Base-by-base conservation (phyloP, 2,797 vertebrate genomes). In the Cichlasoma orientale region DNA sequence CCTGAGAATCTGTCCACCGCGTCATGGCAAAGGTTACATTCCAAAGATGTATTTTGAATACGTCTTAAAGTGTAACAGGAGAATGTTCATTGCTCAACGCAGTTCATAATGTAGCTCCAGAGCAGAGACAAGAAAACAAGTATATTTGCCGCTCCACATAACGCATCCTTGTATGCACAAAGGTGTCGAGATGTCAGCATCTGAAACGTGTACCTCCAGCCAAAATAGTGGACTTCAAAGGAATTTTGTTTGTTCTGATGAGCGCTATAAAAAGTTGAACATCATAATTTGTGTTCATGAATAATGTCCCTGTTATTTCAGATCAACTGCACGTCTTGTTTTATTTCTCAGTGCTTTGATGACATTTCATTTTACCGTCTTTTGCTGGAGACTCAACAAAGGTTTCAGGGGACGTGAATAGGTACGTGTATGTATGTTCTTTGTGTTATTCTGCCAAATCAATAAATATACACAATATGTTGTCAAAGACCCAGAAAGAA, bases 11-110 rank as follows among this genome's bases (percentile, higher is more conserved):
- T 41, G 82, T 77, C 81, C 75, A 82, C 27, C 3, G 13, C 73
- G 86, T 83, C 77, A 77, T 5, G 18, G 79, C 82, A 92, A 90
- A 92, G 89, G 88, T 92, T 79, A 82, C 82, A 84, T 85, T 86
- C 87, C 84, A 47, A 72, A 75, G 83, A 86, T 33, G 74, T 73
- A 80, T 78, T 81, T 82, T 82, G 78, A 82, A 83, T 80, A 69
- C 72, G 72, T 89, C 81, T 86, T 85, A 12, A 82, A 85, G 72
- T 82, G 71, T 79, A 80, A 86, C 74, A 38, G 53, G 8, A 76
- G 82, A 10, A 11, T 83, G 75, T 82, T 83, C 66, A 31, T 72
- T 56, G 74, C 77, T 87, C 86, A 78, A 19, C 77, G 73, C 77
- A 87, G 74, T 68, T 84, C 77, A 82, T 79, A 76, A 73, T 78